These are phyloP conservation scores for Mirza zaza DNA, from an alignment of 2,113 vertebrate genomes.

Conservation along the genomic window DNA sequence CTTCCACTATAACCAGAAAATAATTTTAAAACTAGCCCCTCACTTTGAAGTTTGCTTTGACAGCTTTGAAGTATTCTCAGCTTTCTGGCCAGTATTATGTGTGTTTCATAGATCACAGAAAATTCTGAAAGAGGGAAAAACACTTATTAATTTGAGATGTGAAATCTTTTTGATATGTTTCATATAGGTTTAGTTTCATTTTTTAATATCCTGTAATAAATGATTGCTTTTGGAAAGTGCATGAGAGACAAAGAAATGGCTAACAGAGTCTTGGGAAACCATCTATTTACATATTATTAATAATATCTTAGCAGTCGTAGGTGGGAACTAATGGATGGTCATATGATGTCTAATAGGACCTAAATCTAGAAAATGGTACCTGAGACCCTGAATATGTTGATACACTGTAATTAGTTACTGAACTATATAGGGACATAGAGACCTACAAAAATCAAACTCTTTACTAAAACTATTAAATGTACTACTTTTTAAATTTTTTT, in stretches of 20 bases:
- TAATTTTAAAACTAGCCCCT: constrained; percentile 26
- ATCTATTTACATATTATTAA: not conserved
- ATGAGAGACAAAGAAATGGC: not conserved
- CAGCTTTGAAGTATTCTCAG: constrained; percentile 51
- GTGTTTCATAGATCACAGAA: constrained; percentile 55
- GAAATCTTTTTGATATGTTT: constrained; percentile 32
- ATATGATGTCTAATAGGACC: not conserved
- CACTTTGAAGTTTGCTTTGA: constrained; percentile 64
- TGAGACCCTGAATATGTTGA: not conserved
- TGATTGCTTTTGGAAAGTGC: not conserved
- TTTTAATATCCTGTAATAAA: constrained; percentile 43
- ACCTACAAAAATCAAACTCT: not conserved
- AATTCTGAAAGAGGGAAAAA: constrained; percentile 25
- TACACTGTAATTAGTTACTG: not conserved
- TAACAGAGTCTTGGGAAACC: not conserved
- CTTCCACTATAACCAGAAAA: constrained; percentile 29
- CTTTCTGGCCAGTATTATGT: constrained; percentile 17
- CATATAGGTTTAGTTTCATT: constrained; percentile 23
- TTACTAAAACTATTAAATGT: not conserved
- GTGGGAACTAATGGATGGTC: not conserved
- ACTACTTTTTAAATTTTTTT: not conserved
- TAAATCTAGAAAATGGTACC: not conserved
- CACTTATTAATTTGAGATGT: constrained; percentile 46
- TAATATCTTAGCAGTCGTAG: not conserved
- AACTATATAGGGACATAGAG: not conserved